These are phyloP conservation scores for Bovichtus variegatus DNA, from an alignment of 2,797 vertebrate genomes.

Conservation along the genomic window DNA sequence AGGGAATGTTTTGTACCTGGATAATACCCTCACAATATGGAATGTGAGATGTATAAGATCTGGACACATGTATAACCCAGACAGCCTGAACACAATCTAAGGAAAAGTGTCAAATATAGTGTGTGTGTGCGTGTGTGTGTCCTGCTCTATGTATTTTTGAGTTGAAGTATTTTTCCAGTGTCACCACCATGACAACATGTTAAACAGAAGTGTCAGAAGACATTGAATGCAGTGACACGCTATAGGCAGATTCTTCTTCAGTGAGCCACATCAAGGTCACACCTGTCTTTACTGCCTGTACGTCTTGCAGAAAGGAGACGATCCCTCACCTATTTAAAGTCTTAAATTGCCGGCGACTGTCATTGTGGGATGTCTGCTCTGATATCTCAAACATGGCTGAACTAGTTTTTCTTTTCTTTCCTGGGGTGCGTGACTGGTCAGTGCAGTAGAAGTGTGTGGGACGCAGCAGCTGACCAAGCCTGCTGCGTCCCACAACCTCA, in stretches of 20 bases:
- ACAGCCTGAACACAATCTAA: neutral
- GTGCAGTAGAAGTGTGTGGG: neutral
- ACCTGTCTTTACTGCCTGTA: neutral
- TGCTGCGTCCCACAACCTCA: too few relatives aligned
- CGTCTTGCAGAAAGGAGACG: neutral
- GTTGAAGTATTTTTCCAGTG: constrained; percentile 3
- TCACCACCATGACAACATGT: neutral
- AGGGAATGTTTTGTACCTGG: neutral
- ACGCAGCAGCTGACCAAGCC: neutral
- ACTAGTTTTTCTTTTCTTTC: neutral
- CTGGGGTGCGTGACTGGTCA: constrained; percentile 19
- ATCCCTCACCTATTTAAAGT: constrained; percentile 11
- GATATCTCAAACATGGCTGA: constrained; percentile 10
- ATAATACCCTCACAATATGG: neutral
- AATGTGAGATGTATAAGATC: neutral
- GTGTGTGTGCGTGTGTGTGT: too few relatives aligned
- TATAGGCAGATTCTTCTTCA: constrained; percentile 4
- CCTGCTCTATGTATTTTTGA: neutral
- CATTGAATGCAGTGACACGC: neutral
- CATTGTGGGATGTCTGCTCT: neutral
- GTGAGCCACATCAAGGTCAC: constrained; percentile 38
- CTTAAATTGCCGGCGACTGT: neutral
- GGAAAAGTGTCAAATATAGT: neutral
- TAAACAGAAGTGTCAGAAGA: neutral
- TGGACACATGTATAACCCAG: neutral